phyloP scores from a whole-genome alignment of 2,797 vertebrate species.

The Paguma larvata region DNA sequence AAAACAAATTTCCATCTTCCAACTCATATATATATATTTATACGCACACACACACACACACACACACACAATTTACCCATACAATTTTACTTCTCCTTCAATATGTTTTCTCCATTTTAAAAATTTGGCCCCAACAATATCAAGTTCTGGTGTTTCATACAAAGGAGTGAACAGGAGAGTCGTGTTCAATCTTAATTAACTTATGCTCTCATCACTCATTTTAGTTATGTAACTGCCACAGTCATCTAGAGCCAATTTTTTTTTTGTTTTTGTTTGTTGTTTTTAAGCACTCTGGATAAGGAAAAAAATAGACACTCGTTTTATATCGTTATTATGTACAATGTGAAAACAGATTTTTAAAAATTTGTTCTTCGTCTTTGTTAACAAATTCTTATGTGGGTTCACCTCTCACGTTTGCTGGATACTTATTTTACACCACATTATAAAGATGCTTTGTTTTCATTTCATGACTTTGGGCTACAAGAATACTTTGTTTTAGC shows the following conservation, averaged over 20 bases:
- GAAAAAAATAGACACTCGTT: constrained; percentile 93
- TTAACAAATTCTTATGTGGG: constrained; percentile 91
- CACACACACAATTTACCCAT: constrained; percentile 72
- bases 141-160: constrained; percentile 88
- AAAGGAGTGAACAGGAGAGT: constrained; percentile 91
- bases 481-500: constrained; percentile 96
- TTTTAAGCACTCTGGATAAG: constrained; percentile 96
- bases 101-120: constrained; percentile 80
- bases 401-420: constrained; percentile 92
- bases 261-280: constrained; percentile 92
- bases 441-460: constrained; percentile 87
- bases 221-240: constrained; percentile 92
- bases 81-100: constrained; percentile 81
- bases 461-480: constrained; percentile 90
- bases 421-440: constrained; percentile 89
- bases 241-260: constrained; percentile 93
- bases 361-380: constrained; percentile 92
- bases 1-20: constrained; percentile 86
- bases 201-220: constrained; percentile 90
- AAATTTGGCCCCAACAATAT: constrained; percentile 91
- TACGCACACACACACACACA: constrained; percentile 77
- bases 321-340: constrained; percentile 96
- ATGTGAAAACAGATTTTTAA: constrained; percentile 95
- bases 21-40: constrained; percentile 84
- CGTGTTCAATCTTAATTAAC: constrained; percentile 89